phyloP scores from a whole-genome alignment of 2,888 invertebrate species.

The Corbicula japonica region DNA sequence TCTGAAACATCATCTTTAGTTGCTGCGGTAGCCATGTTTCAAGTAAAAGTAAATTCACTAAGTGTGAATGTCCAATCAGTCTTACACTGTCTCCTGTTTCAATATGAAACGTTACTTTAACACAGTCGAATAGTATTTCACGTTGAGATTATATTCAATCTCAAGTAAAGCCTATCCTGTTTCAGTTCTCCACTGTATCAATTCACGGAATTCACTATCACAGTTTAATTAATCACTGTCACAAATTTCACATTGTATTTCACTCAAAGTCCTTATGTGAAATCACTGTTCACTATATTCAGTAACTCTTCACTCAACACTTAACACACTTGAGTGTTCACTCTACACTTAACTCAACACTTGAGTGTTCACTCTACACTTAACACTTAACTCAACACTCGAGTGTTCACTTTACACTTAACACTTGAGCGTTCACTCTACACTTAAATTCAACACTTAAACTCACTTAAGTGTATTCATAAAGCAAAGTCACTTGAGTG shows the following conservation, averaged over 20 bases:
- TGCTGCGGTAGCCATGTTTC: no score
- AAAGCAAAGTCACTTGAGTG: neutral
- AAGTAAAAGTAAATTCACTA: no score
- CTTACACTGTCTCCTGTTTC: no score
- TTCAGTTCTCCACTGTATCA: neutral
- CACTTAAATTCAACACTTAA: neutral
- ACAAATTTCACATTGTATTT: neutral
- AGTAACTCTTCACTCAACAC: neutral
- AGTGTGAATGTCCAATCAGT: no score
- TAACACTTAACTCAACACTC: neutral
- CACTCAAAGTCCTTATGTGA: neutral
- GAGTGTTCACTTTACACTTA: neutral
- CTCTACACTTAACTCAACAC: neutral
- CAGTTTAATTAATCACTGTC: neutral
- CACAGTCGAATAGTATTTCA: no score
- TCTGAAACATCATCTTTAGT: no score
- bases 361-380: neutral
- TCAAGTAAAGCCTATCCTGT: neutral
- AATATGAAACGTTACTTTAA: no score
- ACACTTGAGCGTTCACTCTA: neutral
- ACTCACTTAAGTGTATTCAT: neutral
- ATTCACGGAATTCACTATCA: neutral
- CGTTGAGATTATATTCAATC: neutral
- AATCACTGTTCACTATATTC: neutral
- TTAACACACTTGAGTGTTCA: neutral